Percentiles rank a stretch among this genome's conserved stretches.
phyloP scores from a whole-genome alignment of 2,113 vertebrate genomes.

The Prochilodus magdalenae region DNA sequence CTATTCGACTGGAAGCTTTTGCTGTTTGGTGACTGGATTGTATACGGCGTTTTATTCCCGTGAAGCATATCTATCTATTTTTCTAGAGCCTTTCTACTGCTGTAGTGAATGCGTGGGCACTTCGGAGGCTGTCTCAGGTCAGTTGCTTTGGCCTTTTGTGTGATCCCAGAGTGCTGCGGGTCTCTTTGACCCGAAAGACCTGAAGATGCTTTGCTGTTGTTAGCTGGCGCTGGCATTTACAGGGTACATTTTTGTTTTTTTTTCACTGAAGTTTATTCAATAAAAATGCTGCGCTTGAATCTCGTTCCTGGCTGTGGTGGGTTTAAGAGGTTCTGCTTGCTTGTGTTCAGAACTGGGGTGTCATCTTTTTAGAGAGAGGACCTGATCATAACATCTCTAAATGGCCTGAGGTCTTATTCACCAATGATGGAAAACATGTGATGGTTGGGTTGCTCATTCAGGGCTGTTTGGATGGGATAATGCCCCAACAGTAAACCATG shows the following conservation, averaged over 20 bases:
- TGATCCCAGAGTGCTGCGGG: slow-evolving; percentile 23
- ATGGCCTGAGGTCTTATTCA: no score
- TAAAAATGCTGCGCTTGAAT: slow-evolving; percentile 42
- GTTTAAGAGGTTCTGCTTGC: background rate
- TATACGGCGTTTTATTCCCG: slow-evolving; percentile 40
- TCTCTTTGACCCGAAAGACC: background rate
- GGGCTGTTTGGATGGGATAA: no score
- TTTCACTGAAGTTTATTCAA: slow-evolving; percentile 41
- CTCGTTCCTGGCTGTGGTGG: slow-evolving; percentile 2
- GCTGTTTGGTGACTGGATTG: slow-evolving; percentile 24
- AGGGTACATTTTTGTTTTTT: slow-evolving; percentile 3
- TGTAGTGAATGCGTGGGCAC: slow-evolving; percentile 28
- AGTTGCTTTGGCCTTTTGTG: slow-evolving; percentile 30
- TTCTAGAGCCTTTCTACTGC: slow-evolving; percentile 38
- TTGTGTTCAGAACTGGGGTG: background rate
- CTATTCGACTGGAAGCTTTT: background rate
- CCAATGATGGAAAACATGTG: no score
- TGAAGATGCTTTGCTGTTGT: slow-evolving; percentile 17
- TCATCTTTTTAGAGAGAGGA: no score
- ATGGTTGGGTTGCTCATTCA: no score
- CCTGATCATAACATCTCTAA: no score
- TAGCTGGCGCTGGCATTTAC: slow-evolving; percentile 37
- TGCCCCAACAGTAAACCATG: no score
- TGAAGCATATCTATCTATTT: slow-evolving; percentile 49
- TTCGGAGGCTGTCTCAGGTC: slow-evolving; percentile 41